Conservation (phyloP, 1,140 invertebrate species). For the Andrena cerasifolii region DNA sequence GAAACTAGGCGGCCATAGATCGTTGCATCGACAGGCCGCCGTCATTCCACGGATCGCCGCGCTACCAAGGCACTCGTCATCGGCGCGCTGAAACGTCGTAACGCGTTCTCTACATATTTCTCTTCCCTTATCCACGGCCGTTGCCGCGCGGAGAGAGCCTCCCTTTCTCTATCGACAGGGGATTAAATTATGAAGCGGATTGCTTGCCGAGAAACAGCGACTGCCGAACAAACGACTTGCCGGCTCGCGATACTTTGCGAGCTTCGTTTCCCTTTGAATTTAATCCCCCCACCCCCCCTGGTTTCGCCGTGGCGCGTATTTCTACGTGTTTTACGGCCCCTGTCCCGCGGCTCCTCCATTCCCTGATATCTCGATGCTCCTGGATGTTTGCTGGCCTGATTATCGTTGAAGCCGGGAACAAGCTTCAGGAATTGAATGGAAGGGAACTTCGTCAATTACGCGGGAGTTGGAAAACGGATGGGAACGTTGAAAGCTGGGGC, state of each 20-base stretch:
- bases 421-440: too few species aligned
- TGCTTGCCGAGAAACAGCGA: neutral
- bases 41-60: constrained; percentile 3
- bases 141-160: neutral
- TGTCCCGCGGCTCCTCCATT: neutral
- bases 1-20: neutral
- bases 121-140: too few species aligned
- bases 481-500: neutral
- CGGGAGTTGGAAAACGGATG: neutral
- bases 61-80: neutral
- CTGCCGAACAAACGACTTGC: constrained; percentile 6
- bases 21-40: neutral
- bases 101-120: too few species aligned
- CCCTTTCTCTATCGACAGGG: neutral
- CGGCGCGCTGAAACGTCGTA: too few species aligned
- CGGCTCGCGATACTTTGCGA: neutral
- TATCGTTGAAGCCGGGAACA: too few species aligned
- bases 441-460: neutral
- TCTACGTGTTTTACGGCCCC: neutral
- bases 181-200: constrained; percentile 37
- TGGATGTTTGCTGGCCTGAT: neutral
- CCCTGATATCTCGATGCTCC: neutral
- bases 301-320: neutral
- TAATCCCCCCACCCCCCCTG: neutral
- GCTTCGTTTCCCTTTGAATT: constrained; percentile 7